Evolutionary conservation across 1,140 invertebrate genomes (phyloP).

Genomic region (Danaus melanippus): DNA sequence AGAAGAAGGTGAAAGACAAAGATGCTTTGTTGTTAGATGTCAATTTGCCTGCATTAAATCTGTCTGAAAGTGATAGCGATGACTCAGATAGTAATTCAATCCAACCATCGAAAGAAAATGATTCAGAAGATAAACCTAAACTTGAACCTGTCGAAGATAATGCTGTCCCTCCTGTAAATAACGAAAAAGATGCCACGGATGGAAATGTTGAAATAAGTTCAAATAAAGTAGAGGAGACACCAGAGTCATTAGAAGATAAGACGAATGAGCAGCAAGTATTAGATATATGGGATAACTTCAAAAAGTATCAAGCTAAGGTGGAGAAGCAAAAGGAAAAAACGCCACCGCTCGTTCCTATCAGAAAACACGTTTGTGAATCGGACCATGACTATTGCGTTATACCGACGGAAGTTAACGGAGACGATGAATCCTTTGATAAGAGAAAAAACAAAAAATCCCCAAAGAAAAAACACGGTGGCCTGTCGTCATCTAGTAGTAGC

Average conservation of each 20-base stretch:
- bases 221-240: slow-evolving; percentile 56
- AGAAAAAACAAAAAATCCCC: slow-evolving; percentile 64
- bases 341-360: slow-evolving; percentile 59
- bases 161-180: slow-evolving; percentile 19
- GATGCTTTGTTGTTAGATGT: slow-evolving; percentile 76
- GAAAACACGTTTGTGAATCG: slow-evolving; percentile 73
- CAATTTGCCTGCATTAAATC: slow-evolving; percentile 81
- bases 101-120: slow-evolving; percentile 37
- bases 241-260: slow-evolving; percentile 41
- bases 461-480: slow-evolving; percentile 55
- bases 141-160: slow-evolving; percentile 47
- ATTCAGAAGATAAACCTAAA: slow-evolving; percentile 29
- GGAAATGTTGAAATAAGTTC: slow-evolving; percentile 12
- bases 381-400: slow-evolving; percentile 80
- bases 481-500: slow-evolving; percentile 78
- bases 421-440: slow-evolving; percentile 49
- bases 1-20: slow-evolving; percentile 75
- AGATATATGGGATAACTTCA: slow-evolving; percentile 89
- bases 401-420: slow-evolving; percentile 59
- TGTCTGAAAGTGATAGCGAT: slow-evolving; percentile 85
- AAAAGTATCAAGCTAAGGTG: slow-evolving; percentile 76
- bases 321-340: slow-evolving; percentile 66
- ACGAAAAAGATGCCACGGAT: slow-evolving; percentile 20
- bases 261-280: slow-evolving; percentile 62
- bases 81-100: slow-evolving; percentile 78